Percentiles rank a stretch among this genome's conserved stretches.
Conservation (phyloP, 2,888 invertebrate genomes). For the Polietes domitor region DNA sequence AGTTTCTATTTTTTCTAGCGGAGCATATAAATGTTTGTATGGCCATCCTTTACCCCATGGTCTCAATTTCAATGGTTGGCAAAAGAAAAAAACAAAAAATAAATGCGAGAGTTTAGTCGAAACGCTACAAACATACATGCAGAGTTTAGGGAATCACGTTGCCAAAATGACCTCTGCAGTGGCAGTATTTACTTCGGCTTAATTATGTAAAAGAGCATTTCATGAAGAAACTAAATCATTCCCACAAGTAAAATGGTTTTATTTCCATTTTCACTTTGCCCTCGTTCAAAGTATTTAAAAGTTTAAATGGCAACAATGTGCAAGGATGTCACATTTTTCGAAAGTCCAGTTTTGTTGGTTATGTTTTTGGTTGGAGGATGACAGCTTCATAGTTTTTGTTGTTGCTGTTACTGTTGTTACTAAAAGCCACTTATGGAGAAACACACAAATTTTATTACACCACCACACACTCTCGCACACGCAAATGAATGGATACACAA, state of each 20-base stretch:
- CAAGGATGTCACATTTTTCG: neutral
- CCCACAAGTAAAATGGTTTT: no score
- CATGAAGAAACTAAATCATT: no score
- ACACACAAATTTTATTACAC: constrained; percentile 9
- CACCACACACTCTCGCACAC: neutral
- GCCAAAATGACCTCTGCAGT: no score
- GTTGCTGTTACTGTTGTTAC: neutral
- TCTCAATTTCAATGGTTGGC: neutral
- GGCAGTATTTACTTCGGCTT: no score
- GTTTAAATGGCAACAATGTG: neutral
- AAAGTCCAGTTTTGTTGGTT: neutral
- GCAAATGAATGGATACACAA: neutral
- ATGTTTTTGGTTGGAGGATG: neutral
- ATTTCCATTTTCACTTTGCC: no score
- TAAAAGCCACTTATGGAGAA: neutral
- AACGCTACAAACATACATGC: no score
- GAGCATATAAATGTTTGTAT: neutral
- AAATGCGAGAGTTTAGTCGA: no score
- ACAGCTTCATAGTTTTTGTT: neutral
- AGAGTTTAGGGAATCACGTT: no score
- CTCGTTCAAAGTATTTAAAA: neutral
- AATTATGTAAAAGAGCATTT: no score
- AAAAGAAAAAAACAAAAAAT: neutral
- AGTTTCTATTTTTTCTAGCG: neutral
- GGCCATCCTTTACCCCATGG: neutral